Conservation (phyloP, 2,113 vertebrate species). For the Siniperca chuatsi region DNA sequence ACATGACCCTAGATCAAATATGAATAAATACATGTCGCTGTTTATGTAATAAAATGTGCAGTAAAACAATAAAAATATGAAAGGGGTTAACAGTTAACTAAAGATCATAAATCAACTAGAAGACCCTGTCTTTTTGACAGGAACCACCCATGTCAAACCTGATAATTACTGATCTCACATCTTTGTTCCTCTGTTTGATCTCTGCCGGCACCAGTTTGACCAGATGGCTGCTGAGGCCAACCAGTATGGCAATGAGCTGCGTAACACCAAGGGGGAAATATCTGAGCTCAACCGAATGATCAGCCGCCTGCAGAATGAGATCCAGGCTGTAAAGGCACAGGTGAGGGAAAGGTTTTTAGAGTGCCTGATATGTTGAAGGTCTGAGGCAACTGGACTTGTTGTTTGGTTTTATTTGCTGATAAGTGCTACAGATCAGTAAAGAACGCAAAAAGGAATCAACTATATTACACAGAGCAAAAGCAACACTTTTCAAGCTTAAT, state of each 20-base stretch:
- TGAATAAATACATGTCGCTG: not conserved
- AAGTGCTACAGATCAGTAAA: no score
- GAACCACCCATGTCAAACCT: not conserved
- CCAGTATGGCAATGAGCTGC: constrained; percentile 62
- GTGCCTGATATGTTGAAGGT: not conserved
- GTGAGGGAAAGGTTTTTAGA: constrained; percentile 58
- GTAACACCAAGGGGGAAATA: constrained; percentile 67
- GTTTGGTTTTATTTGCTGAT: not conserved
- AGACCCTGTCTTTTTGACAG: not conserved
- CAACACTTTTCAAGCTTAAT: not conserved
- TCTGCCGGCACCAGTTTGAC: constrained; percentile 71
- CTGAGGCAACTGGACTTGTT: not conserved
- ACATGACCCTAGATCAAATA: not conserved
- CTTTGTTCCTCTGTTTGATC: constrained; percentile 19
- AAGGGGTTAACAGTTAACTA: not conserved
- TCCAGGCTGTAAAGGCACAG: constrained; percentile 62
- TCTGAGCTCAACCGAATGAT: constrained; percentile 71
- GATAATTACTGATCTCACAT: not conserved
- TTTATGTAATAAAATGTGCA: not conserved
- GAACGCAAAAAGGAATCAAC: not conserved
- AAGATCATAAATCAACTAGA: not conserved
- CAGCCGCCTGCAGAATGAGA: constrained; percentile 65
- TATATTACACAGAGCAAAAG: not conserved
- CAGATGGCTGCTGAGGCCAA: constrained; percentile 60
- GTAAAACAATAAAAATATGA: not conserved